Evolutionary conservation across 1,140 invertebrate species (phyloP).

Genomic region (Orius insidiosus): DNA sequence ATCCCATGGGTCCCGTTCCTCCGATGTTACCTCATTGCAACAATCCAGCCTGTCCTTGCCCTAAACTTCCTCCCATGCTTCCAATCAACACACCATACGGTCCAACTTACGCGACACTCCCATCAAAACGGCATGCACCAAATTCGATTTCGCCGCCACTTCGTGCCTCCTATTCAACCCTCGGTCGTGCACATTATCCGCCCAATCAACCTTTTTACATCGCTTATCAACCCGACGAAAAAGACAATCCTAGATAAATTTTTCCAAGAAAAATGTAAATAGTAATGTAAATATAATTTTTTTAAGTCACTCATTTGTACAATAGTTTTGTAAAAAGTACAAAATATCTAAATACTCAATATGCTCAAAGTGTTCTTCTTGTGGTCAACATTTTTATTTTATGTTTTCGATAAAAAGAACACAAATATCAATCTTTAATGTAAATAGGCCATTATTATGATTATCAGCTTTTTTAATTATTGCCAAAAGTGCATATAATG

Average conservation of each 20-base stretch:
- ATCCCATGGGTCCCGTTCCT: slow-evolving; percentile 38
- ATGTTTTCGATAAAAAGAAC: no score
- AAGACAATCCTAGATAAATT: slow-evolving; percentile 11
- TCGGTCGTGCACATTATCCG: slow-evolving; percentile 20
- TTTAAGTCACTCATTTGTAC: no score
- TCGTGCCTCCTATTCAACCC: slow-evolving; percentile 21
- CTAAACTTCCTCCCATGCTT: slow-evolving; percentile 17
- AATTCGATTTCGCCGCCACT: slow-evolving; percentile 21
- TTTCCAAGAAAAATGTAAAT: no score
- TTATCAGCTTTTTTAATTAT: no score
- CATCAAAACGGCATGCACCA: slow-evolving; percentile 20
- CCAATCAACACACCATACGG: slow-evolving; percentile 7
- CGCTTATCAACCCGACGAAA: slow-evolving; percentile 18
- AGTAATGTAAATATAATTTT: no score
- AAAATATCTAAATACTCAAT: no score
- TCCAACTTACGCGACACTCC: slow-evolving; percentile 20
- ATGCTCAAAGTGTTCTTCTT: no score
- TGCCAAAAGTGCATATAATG: no score
- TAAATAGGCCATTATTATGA: no score
- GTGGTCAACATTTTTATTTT: no score
- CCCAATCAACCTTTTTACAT: slow-evolving; percentile 21
- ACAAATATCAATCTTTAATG: no score
- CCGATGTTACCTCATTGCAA: slow-evolving; percentile 26
- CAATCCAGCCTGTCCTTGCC: slow-evolving; percentile 20
- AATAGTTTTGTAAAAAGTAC: no score